phyloP scores from a whole-genome alignment of 2,888 invertebrate species.

The Limnephilus auricula region DNA sequence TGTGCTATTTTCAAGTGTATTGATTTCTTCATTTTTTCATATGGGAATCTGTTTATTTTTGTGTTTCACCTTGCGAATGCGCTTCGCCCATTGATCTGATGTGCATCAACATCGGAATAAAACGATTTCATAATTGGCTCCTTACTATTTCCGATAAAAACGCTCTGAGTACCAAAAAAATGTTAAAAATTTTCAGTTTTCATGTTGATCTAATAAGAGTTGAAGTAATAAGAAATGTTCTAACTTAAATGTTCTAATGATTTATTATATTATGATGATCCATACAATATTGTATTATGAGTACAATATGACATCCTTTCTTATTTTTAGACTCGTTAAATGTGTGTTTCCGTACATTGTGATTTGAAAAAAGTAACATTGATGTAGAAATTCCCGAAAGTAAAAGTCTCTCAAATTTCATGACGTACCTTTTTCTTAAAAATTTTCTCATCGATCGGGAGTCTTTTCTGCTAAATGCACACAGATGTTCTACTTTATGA shows the following conservation, averaged over 20 bases:
- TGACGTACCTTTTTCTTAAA: too few relatives aligned
- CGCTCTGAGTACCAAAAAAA: too few relatives aligned
- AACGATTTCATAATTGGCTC: neutral
- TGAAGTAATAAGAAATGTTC: too few relatives aligned
- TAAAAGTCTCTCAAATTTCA: neutral
- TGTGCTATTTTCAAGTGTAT: conserved; percentile 31
- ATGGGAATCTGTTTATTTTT: neutral
- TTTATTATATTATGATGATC: too few relatives aligned
- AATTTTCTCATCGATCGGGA: neutral
- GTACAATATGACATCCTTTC: too few relatives aligned
- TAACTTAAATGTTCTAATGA: too few relatives aligned
- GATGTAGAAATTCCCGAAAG: neutral
- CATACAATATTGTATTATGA: too few relatives aligned
- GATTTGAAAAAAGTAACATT: neutral
- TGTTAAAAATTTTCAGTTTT: too few relatives aligned
- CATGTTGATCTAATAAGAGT: too few relatives aligned
- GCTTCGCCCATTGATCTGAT: neutral
- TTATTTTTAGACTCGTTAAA: too few relatives aligned
- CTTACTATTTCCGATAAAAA: neutral
- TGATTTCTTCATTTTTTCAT: conserved; percentile 3
- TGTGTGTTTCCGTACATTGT: neutral
- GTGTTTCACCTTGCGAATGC: neutral
- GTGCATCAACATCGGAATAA: neutral
- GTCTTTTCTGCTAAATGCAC: neutral
- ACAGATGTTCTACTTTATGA: neutral